These are phyloP conservation scores for Plebejus argus DNA, from an alignment of 2,888 invertebrate genomes.

Conservation along the genomic window DNA sequence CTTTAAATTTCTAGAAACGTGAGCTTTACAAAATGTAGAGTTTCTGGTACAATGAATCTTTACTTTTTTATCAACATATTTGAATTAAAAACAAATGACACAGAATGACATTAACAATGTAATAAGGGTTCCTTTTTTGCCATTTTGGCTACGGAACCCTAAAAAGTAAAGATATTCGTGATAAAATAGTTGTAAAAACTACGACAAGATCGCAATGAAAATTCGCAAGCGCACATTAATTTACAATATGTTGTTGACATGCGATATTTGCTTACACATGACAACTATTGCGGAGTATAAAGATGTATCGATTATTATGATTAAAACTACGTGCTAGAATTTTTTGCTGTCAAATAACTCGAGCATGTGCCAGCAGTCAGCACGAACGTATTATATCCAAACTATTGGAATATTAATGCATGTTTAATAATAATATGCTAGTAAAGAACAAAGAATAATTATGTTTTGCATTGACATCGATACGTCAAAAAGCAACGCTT, in stretches of 20 bases:
- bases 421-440: background rate
- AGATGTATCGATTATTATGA: background rate
- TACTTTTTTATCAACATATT: background rate
- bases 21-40: too few species aligned
- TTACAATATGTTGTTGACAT: constrained; percentile 27
- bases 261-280: constrained; percentile 28
- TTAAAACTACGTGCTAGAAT: background rate
- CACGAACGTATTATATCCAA: background rate
- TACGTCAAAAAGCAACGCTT: too few species aligned
- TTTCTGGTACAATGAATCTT: too few species aligned
- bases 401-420: background rate
- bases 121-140: too few species aligned
- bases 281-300: background rate
- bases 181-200: background rate
- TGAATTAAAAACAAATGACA: background rate
- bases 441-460: too few species aligned
- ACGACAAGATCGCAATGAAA: background rate
- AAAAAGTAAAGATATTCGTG: constrained; percentile 14
- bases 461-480: too few species aligned
- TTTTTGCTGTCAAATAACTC: constrained; percentile 2
- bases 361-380: constrained; percentile 1
- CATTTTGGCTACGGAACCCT: too few species aligned
- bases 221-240: background rate
- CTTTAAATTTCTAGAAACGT: too few species aligned
- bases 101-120: background rate